Evolutionary conservation across 23 tunicate species (phyloP), one percentile per base, ranked within the genome.

Genomic region (Halocynthia aurantium): DNA sequence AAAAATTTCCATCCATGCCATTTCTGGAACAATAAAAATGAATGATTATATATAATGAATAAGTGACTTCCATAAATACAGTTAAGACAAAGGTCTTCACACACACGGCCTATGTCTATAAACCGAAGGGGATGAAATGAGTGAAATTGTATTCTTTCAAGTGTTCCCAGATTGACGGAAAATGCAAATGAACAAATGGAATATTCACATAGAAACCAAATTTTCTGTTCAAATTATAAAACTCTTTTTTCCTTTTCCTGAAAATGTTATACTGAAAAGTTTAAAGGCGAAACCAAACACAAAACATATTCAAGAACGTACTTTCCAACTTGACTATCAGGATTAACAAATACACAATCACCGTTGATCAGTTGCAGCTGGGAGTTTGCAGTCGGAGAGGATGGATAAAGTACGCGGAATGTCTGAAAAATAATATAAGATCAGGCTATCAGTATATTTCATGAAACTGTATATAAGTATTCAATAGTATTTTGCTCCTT

Each of bases 301-400:
- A 31, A 31, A 31, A 31, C 44, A 31, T 31, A 31, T 31, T 31
- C 1, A 31, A 31, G 22, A 12, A 76, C 88, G 17, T n/a, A 84
- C 88, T 77, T 84, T 55, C 77, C 51, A 15, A 70, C 52, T 71
- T 88, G 78, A 10, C 77, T 57, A n/a, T 84, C 89, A 6, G 85
- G 82, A 7, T 87, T 84, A 15, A 89, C 83, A 64, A 89, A 84
- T 7, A 89, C 67, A 74, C 84, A 91, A 82, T 91, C 97, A 6
- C 97, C 97, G 63, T 91, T 91, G 22, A 91, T 91, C n/a, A 91
- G 58, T 52, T 91, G 97, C 53, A 91, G 86, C 17, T 91, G 90
- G 20, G 55, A 76, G 11, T 91, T 90, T 8, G 84, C 53, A 31
- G 86, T 70, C 2, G 90, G 87, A 7, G 84, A 53, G 77, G 82